Conservation (phyloP, 2,113 vertebrate species). For the Anhinga anhinga region DNA sequence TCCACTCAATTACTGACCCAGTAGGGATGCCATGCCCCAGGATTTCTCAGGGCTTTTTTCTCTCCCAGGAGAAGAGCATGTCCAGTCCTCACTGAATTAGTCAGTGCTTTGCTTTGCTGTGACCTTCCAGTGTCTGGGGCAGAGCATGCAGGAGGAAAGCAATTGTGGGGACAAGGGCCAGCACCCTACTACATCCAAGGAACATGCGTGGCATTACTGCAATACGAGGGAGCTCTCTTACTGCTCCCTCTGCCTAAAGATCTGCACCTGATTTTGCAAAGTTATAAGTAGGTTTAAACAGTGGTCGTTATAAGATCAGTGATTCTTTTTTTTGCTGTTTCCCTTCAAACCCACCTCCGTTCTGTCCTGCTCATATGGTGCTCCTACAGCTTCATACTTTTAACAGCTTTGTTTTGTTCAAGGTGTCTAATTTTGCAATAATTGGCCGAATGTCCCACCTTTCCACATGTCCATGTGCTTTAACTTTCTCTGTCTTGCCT, state of each 20-base stretch:
- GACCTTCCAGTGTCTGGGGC: not conserved
- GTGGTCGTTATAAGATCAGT: not conserved
- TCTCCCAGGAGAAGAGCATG: not conserved
- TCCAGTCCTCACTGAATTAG: not conserved
- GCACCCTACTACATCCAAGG: not conserved
- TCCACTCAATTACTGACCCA: not conserved
- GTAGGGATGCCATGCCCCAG: not conserved
- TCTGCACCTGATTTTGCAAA: not conserved
- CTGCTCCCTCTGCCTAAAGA: not conserved
- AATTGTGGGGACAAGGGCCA: not conserved
- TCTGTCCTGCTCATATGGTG: not conserved
- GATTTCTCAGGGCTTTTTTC: not conserved
- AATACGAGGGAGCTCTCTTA: not conserved
- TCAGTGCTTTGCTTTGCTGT: not conserved
- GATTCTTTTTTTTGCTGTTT: not conserved
- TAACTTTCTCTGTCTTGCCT: not conserved
- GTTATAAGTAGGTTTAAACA: not conserved
- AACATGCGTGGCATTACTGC: rapidly evolving
- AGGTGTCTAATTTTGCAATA: not conserved
- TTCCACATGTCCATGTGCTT: not conserved
- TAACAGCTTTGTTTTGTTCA: not conserved
- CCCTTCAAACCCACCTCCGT: not conserved
- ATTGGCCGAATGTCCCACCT: not conserved
- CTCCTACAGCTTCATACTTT: not conserved
- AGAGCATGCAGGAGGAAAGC: not conserved